Percentiles rank a stretch among this genome's conserved stretches.
Conservation (phyloP, 1,140 invertebrate species). For the Agraylea sexmaculata region DNA sequence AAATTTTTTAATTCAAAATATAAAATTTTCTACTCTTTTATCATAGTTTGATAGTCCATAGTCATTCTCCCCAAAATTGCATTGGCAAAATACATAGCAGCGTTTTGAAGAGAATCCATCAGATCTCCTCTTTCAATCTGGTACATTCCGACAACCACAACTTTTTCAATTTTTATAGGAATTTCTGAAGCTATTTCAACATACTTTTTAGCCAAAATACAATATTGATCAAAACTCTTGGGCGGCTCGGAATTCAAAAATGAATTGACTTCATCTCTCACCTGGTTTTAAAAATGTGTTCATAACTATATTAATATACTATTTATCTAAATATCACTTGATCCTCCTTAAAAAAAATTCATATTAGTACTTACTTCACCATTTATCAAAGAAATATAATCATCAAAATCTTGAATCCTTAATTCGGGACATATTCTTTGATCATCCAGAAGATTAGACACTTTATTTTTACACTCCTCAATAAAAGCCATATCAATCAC, state of each 20-base stretch:
- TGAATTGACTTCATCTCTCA: conserved; percentile 43
- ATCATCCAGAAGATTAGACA: conserved; percentile 51
- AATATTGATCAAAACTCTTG: conserved; percentile 55
- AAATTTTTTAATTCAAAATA: conserved; percentile 2
- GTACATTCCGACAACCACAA: conserved; percentile 71
- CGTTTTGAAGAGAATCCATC: conserved; percentile 56
- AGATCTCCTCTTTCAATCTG: conserved; percentile 72
- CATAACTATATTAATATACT: neutral
- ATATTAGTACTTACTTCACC: conserved; percentile 41
- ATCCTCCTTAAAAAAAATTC: conserved; percentile 1
- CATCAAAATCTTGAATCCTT: conserved; percentile 65
- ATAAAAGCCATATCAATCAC: conserved; percentile 54
- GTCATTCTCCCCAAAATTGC: conserved; percentile 63
- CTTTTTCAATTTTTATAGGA: conserved; percentile 49
- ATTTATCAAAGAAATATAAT: conserved; percentile 69
- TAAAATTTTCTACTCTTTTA: conserved; percentile 52
- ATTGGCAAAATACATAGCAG: conserved; percentile 57
- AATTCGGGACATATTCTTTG: conserved; percentile 58
- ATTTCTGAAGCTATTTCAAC: conserved; percentile 51
- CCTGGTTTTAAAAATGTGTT: conserved; percentile 25
- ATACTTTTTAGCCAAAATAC: conserved; percentile 51
- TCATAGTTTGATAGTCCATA: conserved; percentile 64
- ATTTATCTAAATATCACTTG: conserved; percentile 5
- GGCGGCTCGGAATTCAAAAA: conserved; percentile 55
- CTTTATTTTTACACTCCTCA: conserved; percentile 41